Evolutionary conservation across 2,113 vertebrate species (phyloP), one percentile per base, ranked within the genome.

Genomic region (Gymnarchus niloticus): DNA sequence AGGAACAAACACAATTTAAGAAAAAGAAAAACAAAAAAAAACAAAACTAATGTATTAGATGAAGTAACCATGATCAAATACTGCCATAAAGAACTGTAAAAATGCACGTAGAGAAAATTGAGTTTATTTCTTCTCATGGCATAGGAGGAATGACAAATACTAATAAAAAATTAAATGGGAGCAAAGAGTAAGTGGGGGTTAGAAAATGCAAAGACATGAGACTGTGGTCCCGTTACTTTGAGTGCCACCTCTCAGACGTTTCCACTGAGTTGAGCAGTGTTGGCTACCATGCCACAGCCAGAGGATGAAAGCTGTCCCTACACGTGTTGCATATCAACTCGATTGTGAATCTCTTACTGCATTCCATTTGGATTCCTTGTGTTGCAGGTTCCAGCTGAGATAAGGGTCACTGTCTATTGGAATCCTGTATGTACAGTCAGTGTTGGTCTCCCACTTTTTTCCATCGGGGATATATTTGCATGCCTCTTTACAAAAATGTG

Each of bases 11-110:
- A 91, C 84, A 90, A 91, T 91, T 92, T 88, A 86, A 89, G 91
- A 91, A 91, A 87, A 91, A 91, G 92, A 89, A 48, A 8, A 51
- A 19, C 90, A 91, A 91, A 91, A 87, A 91, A 91, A 92, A 89
- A 48, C n/a, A 51, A 19, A 49, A 46, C 19, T 21, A 49, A 46
- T 78, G 46, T 69, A 86, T 91, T 90, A 89, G 94, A 92, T 91
- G 92, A 92, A 93, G 93, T 91, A 88, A 92, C 92, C 90, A 90
- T 91, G 90, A 90, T 91, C 90, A 89, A 92, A 82, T 85, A 90
- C 87, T n/a, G n/a, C 33, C 54, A 56, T 37, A 87, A 90, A 48
- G 87, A 89, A 83, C 90, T 84, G 89, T 88, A 88, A 86, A 88
- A 90, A 92, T 88, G 89, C 85, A 90, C 90, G 91, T 91, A 76